Conservation (phyloP, 1,140 invertebrate species). For the Euwallacea similis region DNA sequence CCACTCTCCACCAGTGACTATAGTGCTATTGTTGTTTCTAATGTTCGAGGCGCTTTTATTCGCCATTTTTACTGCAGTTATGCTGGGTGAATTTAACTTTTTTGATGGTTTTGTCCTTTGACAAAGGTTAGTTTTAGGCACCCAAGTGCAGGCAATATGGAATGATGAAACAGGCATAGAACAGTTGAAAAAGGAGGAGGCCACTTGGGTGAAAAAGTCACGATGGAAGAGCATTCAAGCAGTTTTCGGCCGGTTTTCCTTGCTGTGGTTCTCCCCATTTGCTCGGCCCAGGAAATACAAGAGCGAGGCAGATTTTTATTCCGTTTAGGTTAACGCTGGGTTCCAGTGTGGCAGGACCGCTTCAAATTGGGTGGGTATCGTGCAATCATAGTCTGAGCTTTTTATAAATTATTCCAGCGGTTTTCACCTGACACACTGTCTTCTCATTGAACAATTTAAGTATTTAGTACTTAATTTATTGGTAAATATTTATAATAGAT, state of each 20-base stretch:
- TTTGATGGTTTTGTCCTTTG: background rate
- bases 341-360: too few species aligned
- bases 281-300: slow-evolving; percentile 77
- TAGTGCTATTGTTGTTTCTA: slow-evolving; percentile 92
- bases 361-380: too few species aligned
- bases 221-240: slow-evolving; percentile 92
- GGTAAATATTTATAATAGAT: too few species aligned
- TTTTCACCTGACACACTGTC: too few species aligned
- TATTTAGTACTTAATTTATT: too few species aligned
- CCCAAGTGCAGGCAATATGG: slow-evolving; percentile 95
- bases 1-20: slow-evolving; percentile 93
- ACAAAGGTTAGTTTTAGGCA: slow-evolving; percentile 9
- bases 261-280: slow-evolving; percentile 95
- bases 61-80: slow-evolving; percentile 97
- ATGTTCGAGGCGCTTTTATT: slow-evolving; percentile 97
- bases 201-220: slow-evolving; percentile 86
- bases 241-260: slow-evolving; percentile 91
- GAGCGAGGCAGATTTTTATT: slow-evolving; percentile 75
- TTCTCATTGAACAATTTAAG: too few species aligned
- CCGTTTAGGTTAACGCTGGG: slow-evolving; percentile 50
- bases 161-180: slow-evolving; percentile 98
- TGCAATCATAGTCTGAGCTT: too few species aligned
- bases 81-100: slow-evolving; percentile 76
- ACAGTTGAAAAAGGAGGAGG: slow-evolving; percentile 91
- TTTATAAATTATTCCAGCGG: too few species aligned